These are phyloP conservation scores for Sinonovacula constricta DNA, from an alignment of 1,140 invertebrate species.

Conservation along the genomic window DNA sequence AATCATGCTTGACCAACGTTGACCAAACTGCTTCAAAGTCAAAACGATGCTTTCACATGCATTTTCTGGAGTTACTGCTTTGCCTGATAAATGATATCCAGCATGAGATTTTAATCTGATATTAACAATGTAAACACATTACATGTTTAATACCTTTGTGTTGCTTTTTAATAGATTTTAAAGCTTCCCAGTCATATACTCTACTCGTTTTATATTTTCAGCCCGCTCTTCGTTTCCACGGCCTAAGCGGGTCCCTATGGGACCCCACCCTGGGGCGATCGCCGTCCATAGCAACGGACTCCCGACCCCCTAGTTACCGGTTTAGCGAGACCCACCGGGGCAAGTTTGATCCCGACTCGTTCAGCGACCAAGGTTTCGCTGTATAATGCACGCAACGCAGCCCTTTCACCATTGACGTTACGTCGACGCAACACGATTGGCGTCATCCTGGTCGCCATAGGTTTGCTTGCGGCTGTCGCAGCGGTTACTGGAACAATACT, in stretches of 20 bases:
- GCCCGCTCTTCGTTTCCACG: slow-evolving; percentile 48
- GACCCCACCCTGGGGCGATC: slow-evolving; percentile 7
- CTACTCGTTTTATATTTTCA: too few relatives aligned
- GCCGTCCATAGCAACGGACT: slow-evolving; percentile 10
- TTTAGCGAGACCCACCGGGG: not conserved
- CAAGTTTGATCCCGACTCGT: not conserved
- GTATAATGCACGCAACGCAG: not conserved
- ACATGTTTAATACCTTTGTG: too few relatives aligned
- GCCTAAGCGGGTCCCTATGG: slow-evolving; percentile 35
- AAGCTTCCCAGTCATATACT: too few relatives aligned
- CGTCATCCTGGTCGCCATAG: slow-evolving; percentile 36
- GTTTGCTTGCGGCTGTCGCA: slow-evolving; percentile 33
- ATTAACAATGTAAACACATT: too few relatives aligned
- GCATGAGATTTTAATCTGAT: too few relatives aligned
- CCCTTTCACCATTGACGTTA: slow-evolving; percentile 9
- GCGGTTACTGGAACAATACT: slow-evolving; percentile 17
- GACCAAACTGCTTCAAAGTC: too few relatives aligned
- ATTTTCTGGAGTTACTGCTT: too few relatives aligned
- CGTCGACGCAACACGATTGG: slow-evolving; percentile 36
- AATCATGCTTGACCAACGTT: too few relatives aligned
- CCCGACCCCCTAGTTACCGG: slow-evolving; percentile 14
- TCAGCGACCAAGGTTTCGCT: slow-evolving; percentile 3
- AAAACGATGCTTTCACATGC: too few relatives aligned
- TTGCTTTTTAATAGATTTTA: too few relatives aligned
- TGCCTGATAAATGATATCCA: too few relatives aligned